Evolutionary conservation across 2,888 invertebrate genomes (phyloP).

Genomic region (Didymodactylos carnosus): DNA sequence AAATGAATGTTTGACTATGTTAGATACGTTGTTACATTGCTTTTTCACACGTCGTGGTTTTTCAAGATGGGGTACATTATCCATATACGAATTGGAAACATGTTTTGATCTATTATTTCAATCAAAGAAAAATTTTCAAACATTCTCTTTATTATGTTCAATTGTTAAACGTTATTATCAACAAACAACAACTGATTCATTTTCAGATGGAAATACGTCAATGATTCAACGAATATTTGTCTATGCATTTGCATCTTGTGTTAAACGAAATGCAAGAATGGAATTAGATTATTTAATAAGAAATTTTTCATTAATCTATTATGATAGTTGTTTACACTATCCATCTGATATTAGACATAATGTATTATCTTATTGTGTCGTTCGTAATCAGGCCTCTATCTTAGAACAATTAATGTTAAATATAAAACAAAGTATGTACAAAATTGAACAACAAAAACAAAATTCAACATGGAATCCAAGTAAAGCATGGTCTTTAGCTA

Average conservation of each 20-base stretch:
- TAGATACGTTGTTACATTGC: not conserved
- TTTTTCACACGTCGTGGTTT: too few relatives aligned
- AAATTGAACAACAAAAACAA: too few relatives aligned
- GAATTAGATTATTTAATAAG: not conserved
- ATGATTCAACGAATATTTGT: not conserved
- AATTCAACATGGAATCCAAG: too few relatives aligned
- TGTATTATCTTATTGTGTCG: not conserved
- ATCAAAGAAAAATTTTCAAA: too few relatives aligned
- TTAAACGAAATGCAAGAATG: not conserved
- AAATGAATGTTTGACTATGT: not conserved
- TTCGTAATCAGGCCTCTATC: not conserved
- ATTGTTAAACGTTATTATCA: too few relatives aligned
- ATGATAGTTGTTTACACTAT: not conserved
- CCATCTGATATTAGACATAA: not conserved
- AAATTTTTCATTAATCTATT: not conserved
- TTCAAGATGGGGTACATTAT: not conserved
- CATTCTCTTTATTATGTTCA: too few relatives aligned
- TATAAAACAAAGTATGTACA: too few relatives aligned
- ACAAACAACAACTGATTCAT: not conserved
- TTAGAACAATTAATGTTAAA: not conserved
- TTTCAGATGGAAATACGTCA: not conserved
- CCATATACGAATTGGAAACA: not conserved
- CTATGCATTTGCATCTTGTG: not conserved
- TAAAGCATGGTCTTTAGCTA: too few relatives aligned
- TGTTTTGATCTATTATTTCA: not conserved